These are phyloP conservation scores for Gandaritis pyraliata DNA, from an alignment of 2,888 invertebrate species.

Conservation along the genomic window DNA sequence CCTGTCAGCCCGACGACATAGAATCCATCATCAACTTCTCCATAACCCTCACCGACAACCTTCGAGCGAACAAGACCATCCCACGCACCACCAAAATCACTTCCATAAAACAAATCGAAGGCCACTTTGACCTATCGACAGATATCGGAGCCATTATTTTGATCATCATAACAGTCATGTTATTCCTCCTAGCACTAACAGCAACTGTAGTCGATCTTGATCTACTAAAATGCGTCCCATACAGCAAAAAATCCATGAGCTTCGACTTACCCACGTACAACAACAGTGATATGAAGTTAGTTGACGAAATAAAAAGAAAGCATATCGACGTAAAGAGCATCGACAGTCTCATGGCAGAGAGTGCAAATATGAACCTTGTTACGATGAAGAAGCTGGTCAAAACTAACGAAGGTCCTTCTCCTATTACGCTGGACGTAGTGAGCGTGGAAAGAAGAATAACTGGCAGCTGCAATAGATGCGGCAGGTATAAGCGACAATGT, in stretches of 20 bases:
- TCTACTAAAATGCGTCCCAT: slow-evolving; percentile 58
- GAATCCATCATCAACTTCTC: slow-evolving; percentile 77
- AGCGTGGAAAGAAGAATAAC: slow-evolving; percentile 60
- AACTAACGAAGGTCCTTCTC: slow-evolving; percentile 56
- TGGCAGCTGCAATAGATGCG: slow-evolving; percentile 71
- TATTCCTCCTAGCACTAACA: slow-evolving; percentile 60
- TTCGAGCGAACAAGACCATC: slow-evolving; percentile 65
- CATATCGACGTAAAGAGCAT: slow-evolving; percentile 48
- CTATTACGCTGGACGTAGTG: slow-evolving; percentile 73
- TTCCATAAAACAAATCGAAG: slow-evolving; percentile 59
- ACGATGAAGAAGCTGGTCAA: slow-evolving; percentile 54
- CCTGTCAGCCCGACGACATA: slow-evolving; percentile 73
- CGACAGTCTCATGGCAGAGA: slow-evolving; percentile 54
- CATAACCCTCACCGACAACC: slow-evolving; percentile 72
- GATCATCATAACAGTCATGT: slow-evolving; percentile 57
- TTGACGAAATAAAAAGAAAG: slow-evolving; percentile 45
- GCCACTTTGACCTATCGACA: slow-evolving; percentile 54
- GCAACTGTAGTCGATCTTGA: slow-evolving; percentile 78
- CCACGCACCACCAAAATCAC: slow-evolving; percentile 64
- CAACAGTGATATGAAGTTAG: slow-evolving; percentile 49
- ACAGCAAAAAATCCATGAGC: slow-evolving; percentile 60
- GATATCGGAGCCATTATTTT: slow-evolving; percentile 65
- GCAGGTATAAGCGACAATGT: slow-evolving; percentile 75
- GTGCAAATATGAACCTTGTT: slow-evolving; percentile 58
- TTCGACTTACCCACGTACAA: slow-evolving; percentile 71